Evolutionary conservation across 30 jellyfish, hydroid and myxozoan genomes (phyloP), one percentile per base, ranked within the genome.

Genomic region (Aurelia sp.): DNA sequence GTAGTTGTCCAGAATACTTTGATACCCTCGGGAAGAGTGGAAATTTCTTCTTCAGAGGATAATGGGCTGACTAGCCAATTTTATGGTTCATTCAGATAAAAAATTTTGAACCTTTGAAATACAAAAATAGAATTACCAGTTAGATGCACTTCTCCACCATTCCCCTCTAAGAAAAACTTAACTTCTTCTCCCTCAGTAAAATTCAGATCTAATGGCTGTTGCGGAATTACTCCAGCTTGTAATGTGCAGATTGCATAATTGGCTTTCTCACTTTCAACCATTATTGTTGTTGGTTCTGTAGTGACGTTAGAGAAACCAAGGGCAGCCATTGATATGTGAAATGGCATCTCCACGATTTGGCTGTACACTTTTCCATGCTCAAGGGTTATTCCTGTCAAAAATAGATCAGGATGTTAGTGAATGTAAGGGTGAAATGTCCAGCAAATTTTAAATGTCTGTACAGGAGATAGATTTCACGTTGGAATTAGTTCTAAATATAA

Each of bases 131-230:
- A 41, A 17, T 27, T 72, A 94, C 99, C 99, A 37, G 99, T 88
- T 21, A 94, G 77, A 81, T 94, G 99, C 15, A 94, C 97, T 66
- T 83, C 97, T 52, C 97, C 97, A 11, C 89, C 86, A 59, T 85
- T 72, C 9, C 99, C 99, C 67, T 86, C 97, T 1, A 94, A 76
- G 62, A 79, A 94, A 57, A 94, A 89, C 41, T 95, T 70, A 15
- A 94, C 97, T 85, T 94, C 96, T 62, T 94, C 99, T 41, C 97
- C 99, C 74, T 88, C 97, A 4, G 99, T 94, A 78, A 94, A 94
- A 75, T 94, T 88, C 16, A 79, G 84, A 75, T 94, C 93, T 22
- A 94, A 71, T 22, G 87, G 64, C 79, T 94, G 99, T 35, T 94
- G 99, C 61, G 95, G 96, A 44, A 85, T 70, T 31, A 71, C 66